Evolutionary conservation across 2,888 invertebrate genomes (phyloP).

Genomic region (Amblyteles armatorius): DNA sequence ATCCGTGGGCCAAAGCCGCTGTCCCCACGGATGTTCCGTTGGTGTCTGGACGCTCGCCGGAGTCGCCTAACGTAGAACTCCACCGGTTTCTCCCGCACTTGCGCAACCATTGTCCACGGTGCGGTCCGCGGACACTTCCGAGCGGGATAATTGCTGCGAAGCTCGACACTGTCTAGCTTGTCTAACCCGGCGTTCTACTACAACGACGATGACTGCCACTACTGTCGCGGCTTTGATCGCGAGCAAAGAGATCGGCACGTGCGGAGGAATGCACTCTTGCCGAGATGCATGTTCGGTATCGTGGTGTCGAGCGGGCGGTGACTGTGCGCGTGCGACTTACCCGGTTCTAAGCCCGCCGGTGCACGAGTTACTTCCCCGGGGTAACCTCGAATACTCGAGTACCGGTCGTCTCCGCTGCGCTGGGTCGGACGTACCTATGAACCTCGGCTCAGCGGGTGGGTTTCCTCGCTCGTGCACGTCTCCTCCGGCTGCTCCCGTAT

Average conservation of each 20-base stretch:
- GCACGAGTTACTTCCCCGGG: constrained; percentile 43
- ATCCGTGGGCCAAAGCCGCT: constrained; percentile 18
- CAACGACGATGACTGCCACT: constrained; percentile 7
- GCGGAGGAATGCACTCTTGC: constrained; percentile 36
- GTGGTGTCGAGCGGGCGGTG: constrained; percentile 12
- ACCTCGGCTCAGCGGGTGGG: constrained; percentile 19
- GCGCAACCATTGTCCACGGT: constrained; percentile 43
- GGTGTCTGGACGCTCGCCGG: constrained; percentile 6
- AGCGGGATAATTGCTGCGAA: constrained; percentile 50
- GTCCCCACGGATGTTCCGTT: constrained; percentile 38
- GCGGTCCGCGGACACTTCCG: constrained; percentile 9
- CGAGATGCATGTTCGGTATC: constrained; percentile 2
- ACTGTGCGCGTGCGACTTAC: constrained; percentile 36
- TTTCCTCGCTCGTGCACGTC: constrained; percentile 33
- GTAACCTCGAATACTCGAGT: constrained; percentile 37
- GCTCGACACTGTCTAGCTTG: constrained; percentile 9
- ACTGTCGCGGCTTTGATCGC: constrained; percentile 17
- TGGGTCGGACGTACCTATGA: constrained; percentile 46
- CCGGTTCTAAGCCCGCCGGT: constrained; percentile 28
- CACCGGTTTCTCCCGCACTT: constrained; percentile 7
- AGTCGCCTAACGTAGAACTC: constrained; percentile 19
- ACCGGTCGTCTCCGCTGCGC: constrained; percentile 35
- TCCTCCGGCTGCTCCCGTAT: constrained; percentile 48
- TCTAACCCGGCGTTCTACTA: not conserved
- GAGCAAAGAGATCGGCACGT: constrained; percentile 52